Conservation (phyloP, 2,888 invertebrate species). For the Aphodius granarius region DNA sequence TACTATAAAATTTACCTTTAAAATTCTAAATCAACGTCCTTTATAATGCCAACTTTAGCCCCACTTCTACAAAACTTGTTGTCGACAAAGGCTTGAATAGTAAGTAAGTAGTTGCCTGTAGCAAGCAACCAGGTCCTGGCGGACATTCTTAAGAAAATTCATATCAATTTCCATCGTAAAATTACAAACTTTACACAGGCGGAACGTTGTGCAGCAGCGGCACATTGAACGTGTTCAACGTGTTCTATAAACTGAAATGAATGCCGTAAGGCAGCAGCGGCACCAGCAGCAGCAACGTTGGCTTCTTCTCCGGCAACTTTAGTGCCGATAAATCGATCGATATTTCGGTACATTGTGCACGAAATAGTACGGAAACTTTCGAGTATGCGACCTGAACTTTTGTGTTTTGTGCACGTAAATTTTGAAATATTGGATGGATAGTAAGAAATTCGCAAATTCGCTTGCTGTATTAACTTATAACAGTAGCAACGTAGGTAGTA, state of each 20-base stretch:
- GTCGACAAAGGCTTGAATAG: background rate
- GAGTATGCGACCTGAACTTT: background rate
- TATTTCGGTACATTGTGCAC: background rate
- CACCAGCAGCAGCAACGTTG: background rate
- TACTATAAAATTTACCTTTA: too few species aligned
- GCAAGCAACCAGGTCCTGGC: background rate
- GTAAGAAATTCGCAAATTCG: background rate
- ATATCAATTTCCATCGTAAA: constrained; percentile 13
- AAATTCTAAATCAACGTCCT: too few species aligned
- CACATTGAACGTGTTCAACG: constrained; percentile 12
- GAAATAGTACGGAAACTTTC: background rate
- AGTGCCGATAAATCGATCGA: constrained; percentile 8
- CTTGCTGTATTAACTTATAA: background rate
- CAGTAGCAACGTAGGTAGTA: background rate
- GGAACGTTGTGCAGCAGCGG: background rate
- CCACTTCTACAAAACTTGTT: too few species aligned
- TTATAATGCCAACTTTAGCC: too few species aligned
- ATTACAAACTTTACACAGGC: constrained; percentile 3
- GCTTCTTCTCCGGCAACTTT: background rate
- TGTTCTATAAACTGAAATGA: constrained; percentile 6
- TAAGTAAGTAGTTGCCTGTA: background rate
- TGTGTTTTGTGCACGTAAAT: background rate
- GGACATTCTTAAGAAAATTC: constrained; percentile 9
- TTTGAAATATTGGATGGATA: background rate
- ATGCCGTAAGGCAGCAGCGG: background rate